Conservation (phyloP, 2,797 vertebrate genomes). For the Corythornis leucogaster region DNA sequence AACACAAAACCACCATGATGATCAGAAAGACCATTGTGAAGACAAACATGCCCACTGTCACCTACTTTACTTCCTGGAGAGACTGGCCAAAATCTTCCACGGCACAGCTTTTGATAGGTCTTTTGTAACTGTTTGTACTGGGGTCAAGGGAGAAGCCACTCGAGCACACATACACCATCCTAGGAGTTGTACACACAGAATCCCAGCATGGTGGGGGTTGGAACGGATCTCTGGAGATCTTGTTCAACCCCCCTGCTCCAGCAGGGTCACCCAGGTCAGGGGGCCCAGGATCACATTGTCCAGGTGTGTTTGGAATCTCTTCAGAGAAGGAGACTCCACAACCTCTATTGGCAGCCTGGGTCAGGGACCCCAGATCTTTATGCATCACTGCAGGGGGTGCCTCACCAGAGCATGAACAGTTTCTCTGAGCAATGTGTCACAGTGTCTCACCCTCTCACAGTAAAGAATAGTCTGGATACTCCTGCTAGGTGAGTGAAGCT, state of each 20-base stretch:
- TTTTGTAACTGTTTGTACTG: not conserved
- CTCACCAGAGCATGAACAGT: not conserved
- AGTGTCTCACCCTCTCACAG: too few relatives aligned
- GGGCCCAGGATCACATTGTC: not conserved
- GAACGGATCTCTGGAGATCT: not conserved
- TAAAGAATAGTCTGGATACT: not conserved
- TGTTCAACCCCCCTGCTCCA: not conserved
- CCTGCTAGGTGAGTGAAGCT: not conserved
- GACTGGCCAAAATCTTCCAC: not conserved
- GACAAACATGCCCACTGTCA: not conserved
- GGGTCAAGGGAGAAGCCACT: not conserved
- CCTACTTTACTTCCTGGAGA: not conserved
- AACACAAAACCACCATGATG: not conserved
- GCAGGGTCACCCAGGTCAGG: not conserved
- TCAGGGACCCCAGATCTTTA: not conserved
- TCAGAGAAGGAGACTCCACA: not conserved
- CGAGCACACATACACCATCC: not conserved
- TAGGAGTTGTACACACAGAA: not conserved
- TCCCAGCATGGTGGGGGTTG: not conserved
- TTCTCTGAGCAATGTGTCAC: not conserved
- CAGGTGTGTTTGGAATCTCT: not conserved
- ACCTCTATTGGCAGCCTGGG: not conserved
- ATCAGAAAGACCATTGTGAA: not conserved
- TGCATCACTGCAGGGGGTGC: not conserved
- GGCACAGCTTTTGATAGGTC: accelerated